Evolutionary conservation across 1,140 invertebrate genomes (phyloP), one percentile per base, ranked within the genome.

Genomic region (Caerostris extrusa): DNA sequence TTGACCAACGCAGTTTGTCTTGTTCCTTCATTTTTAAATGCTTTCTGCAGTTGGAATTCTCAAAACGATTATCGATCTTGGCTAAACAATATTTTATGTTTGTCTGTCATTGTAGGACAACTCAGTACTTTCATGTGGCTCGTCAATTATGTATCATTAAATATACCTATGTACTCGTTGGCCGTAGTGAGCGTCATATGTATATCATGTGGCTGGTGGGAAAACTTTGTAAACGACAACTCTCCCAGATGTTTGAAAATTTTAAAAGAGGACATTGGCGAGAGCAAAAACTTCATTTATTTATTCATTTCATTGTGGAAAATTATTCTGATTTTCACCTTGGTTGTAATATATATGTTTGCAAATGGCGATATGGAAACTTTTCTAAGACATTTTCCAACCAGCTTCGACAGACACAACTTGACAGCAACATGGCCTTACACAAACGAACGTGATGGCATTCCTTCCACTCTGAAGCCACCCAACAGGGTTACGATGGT

Each of bases 201-300:
- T 71, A 97, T 98, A 69, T 99, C 98, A 4, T 97, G 98, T 57
- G 98, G 98, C 55, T 99, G 98, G 98, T 99, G 99, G 99, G 99
- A 99, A 96, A 99, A 99, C 96, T 99, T 98, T 95, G 98, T 98
- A 0, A 50, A 50, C 5, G 97, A 97, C 94, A 97, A 98, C 90
- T 98, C 88, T 7, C 88, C 89, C 12, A 64, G 86, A 12, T 50
- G 97, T 81, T 17, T 85, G 5, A 56, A 56, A 57, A 34, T 14
- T 81, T 34, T 56, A 7, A 98, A 98, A 95, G 98, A 98, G 61
- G 97, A 98, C 94, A 96, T 99, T 88, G 97, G 97, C 87, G 95
- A 97, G 60, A 98, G 98, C 0, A 96, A 98, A 90, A 99, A 99
- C 95, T 99, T 98, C 95, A 98, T 97, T 2, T 98, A 98, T 95